Base-by-base conservation (phyloP, 2,797 vertebrate genomes). In the Urophycis tenuis region DNA sequence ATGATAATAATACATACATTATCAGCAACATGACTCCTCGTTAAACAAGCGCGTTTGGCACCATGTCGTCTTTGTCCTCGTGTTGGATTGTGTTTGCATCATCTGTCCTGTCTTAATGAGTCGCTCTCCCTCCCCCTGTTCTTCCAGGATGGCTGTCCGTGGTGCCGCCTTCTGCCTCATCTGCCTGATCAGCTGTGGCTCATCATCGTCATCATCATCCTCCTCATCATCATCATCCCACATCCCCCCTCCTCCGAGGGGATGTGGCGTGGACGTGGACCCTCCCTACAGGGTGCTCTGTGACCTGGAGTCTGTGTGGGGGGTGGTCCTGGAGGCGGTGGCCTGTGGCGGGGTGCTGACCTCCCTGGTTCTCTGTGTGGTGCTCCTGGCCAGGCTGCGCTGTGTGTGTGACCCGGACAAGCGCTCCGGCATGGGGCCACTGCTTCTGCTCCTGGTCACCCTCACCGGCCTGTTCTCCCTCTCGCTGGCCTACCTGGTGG, bases 241-340 rank as follows among this genome's bases (percentile, higher is more conserved):
- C 82, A 91, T 92, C 9, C 86, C 91, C 22, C 94, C 94, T 41
- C 95, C 94, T 0, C 95, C 97, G 0, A 92, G 94, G 73, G 97
- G 97, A 14, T 99, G 97, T 2, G 93, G 95, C 3, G 88, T 94
- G 82, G 92, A 94, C 29, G 93, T 99, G 11, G 93, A 95, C 35
- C 95, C 93, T 12, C 92, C 94, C 36, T 98, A 96, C 64, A 85
- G 95, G 31, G 93, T 95, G 82, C 94, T 99, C 83, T 99, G 97
- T 1, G 96, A 98, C 91, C 95, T 99, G 93, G 96, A 99, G 89
- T 93, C 96, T 0, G 93, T 95, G 11, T 99, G 97, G 97, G 97
- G 97, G 0, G 95, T 99, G 35, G 96, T 98, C 0, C 86, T 99
- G 90, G 97, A 99, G 90, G 95, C 96, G 0, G 93, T 96, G 70